phyloP scores from a whole-genome alignment of 1,140 invertebrate genomes.

The Penaeus chinensis region DNA sequence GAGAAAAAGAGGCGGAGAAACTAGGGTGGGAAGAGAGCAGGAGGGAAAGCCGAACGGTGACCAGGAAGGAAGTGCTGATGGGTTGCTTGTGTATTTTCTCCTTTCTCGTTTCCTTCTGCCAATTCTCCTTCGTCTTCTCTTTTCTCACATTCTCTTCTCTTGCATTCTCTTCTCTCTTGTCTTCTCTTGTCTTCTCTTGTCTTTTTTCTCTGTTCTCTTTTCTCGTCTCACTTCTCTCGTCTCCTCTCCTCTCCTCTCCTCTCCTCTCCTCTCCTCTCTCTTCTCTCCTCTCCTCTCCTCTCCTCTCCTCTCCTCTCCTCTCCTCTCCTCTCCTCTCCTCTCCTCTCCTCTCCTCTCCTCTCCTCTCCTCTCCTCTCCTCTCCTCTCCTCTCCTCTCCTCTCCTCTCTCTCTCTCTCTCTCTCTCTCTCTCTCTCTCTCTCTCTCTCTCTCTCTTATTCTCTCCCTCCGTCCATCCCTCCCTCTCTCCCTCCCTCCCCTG shows the following conservation, averaged over 20 bases:
- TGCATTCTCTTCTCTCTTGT: no score
- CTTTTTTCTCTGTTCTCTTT: no score
- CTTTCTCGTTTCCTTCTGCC: neutral
- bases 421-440: neutral
- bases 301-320: neutral
- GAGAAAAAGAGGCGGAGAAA: neutral
- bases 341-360: neutral
- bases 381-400: neutral
- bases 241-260: no score
- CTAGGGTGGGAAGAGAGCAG: neutral
- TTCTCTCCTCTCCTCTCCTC: neutral
- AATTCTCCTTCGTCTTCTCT: no score
- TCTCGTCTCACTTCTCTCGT: no score
- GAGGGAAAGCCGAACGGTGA: no score
- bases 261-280: no score
- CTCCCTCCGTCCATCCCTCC: neutral
- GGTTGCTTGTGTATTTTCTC: neutral
- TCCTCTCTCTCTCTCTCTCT: conserved; percentile 8
- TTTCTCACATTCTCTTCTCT: no score
- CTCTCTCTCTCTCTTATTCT: neutral
- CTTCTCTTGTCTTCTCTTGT: no score
- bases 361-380: neutral
- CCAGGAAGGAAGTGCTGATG: no score
- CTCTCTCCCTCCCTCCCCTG: no score
- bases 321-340: neutral